Evolutionary conservation across 2,113 vertebrate species (phyloP).

Genomic region (Illadopsis cleaveri): DNA sequence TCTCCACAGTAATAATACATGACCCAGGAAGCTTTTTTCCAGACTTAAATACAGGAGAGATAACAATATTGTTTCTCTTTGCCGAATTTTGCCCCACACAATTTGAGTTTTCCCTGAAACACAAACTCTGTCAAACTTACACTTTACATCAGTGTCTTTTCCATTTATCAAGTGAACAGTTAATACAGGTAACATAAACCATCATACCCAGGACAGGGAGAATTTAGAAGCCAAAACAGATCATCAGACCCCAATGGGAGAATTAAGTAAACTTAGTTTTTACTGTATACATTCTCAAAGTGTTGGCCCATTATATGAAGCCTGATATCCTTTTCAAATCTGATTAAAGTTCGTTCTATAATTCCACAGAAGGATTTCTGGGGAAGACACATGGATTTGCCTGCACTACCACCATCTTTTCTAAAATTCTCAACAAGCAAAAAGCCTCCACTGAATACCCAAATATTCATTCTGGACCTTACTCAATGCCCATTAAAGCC

Average conservation of each 20-base stretch:
- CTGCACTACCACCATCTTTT: neutral
- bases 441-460: neutral
- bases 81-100: neutral
- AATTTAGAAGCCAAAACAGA: neutral
- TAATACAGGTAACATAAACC: neutral
- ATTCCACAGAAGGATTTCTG: neutral
- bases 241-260: neutral
- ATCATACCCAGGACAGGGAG: neutral
- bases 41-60: neutral
- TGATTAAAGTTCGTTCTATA: neutral
- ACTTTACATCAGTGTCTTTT: neutral
- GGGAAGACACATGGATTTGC: neutral
- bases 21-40: neutral
- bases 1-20: neutral
- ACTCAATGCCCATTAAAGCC: neutral
- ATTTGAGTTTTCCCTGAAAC: neutral
- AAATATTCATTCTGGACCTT: neutral
- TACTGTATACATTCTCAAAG: neutral
- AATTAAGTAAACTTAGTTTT: neutral
- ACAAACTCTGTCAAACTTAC: neutral
- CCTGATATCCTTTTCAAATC: neutral
- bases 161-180: neutral
- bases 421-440: neutral
- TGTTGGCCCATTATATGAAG: neutral
- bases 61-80: neutral